These are phyloP conservation scores for Oxycera nigricornis DNA, from an alignment of 2,888 invertebrate species.

Conservation along the genomic window DNA sequence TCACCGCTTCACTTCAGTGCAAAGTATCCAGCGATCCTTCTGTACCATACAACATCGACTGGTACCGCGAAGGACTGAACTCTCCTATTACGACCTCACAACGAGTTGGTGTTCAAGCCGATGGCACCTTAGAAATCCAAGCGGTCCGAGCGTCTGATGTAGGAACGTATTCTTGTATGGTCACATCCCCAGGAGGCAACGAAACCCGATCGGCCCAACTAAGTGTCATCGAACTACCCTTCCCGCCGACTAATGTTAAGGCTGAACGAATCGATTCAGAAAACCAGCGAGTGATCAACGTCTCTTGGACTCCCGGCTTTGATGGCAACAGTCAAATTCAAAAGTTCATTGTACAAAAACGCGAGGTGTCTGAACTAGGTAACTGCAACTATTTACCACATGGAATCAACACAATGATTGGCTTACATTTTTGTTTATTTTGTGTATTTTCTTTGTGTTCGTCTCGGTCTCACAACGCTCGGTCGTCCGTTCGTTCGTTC, in stretches of 20 bases:
- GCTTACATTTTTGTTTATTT: conserved; percentile 37
- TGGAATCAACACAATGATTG: not conserved
- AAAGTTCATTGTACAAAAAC: conserved; percentile 90
- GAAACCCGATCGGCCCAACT: conserved; percentile 85
- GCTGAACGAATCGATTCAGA: conserved; percentile 74
- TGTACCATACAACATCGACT: conserved; percentile 84
- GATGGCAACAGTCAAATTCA: conserved; percentile 96
- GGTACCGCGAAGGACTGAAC: conserved; percentile 83
- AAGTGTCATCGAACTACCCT: conserved; percentile 93
- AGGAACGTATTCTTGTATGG: conserved; percentile 88
- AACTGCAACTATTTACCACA: conserved; percentile 55
- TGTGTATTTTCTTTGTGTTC: conserved; percentile 39
- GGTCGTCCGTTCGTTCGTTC: not conserved
- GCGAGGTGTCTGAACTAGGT: conserved; percentile 89
- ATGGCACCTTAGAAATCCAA: conserved; percentile 87
- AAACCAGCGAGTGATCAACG: conserved; percentile 80
- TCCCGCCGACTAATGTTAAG: conserved; percentile 86
- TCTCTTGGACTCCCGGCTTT: conserved; percentile 95
- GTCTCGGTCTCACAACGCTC: conserved; percentile 26
- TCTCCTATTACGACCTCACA: conserved; percentile 71
- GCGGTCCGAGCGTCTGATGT: conserved; percentile 92
- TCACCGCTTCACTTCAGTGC: conserved; percentile 92
- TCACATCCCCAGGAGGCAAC: conserved; percentile 90
- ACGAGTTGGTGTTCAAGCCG: conserved; percentile 75
- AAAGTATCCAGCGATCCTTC: conserved; percentile 91